phyloP scores from a whole-genome alignment of 2,888 invertebrate species.

The Dione juno region DNA sequence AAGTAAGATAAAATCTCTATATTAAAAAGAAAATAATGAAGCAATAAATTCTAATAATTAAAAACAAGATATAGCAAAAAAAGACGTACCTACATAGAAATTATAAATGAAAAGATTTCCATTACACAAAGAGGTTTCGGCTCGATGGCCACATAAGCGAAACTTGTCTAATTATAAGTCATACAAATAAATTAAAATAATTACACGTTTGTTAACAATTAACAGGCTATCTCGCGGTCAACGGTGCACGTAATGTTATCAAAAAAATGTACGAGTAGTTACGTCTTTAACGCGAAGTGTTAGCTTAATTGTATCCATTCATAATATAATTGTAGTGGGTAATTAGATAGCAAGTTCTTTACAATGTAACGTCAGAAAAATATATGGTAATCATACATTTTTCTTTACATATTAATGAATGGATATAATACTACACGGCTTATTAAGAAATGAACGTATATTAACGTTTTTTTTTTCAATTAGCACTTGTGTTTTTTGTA shows the following conservation, averaged over 20 bases:
- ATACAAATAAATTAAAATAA: conserved; percentile 29
- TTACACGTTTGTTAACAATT: conserved; percentile 40
- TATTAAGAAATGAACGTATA: too few relatives aligned
- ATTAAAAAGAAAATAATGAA: too few relatives aligned
- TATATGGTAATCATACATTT: too few relatives aligned
- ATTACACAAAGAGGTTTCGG: conserved; percentile 1
- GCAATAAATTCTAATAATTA: background rate
- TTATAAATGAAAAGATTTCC: background rate
- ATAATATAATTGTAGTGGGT: conserved; percentile 45
- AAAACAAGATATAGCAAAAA: background rate
- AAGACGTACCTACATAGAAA: background rate
- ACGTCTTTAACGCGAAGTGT: conserved; percentile 51
- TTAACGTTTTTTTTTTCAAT: too few relatives aligned
- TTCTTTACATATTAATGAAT: too few relatives aligned
- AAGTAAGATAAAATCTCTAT: too few relatives aligned
- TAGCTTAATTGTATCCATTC: background rate
- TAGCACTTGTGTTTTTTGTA: too few relatives aligned
- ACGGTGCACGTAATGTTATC: conserved; percentile 65
- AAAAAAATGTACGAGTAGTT: conserved; percentile 48
- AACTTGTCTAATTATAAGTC: conserved; percentile 10
- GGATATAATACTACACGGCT: too few relatives aligned
- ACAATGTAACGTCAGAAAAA: too few relatives aligned
- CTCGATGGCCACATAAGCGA: background rate
- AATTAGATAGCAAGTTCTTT: conserved; percentile 10
- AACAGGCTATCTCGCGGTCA: conserved; percentile 50